Base-by-base conservation (phyloP, 2,113 vertebrate species). In the Hydrolagus affinis region DNA sequence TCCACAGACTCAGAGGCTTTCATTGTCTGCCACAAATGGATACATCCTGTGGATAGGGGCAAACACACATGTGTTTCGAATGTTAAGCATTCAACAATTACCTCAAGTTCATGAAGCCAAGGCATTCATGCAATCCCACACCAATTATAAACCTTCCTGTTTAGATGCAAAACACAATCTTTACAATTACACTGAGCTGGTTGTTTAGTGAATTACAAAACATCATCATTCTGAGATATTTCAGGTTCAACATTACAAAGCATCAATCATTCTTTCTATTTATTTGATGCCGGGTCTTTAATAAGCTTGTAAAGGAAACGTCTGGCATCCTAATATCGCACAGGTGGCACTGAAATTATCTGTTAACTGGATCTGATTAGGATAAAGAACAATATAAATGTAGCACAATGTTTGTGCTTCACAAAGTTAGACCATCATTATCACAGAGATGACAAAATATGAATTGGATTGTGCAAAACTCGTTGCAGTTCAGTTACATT, bases 1-100 rank as follows among this genome's bases (percentile, higher is more conserved):
- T 94, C 91, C 10, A 93, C 86, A 0, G 92, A 89, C 86, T 92
- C 86, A 4, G 87, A 80, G 28, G 89, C 89, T 86, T 86, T 89
- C 71, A 93, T 17, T 60, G 44, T 91, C 88, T 93, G 90, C 30
- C 85, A 71, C 69, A 92, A 88, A 23, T 86, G 56, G 19, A 89
- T 17, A 4, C 93, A 87, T 87, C 92, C 92, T 91, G 30, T 30
- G 77, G 59, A 64, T 8, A 19, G 57, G 23, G 28, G 28, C 15
- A 17, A 80, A 80, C 64, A 80, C 30, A 60, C 9, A 17, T 64
- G 11, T 19, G 59, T 60, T 80, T 28, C 8, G 25, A 8, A 80
- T 64, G 64, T 11, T 80, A 64, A 30, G 23, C 56, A 25, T 15
- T 14, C 28, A 0, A 28, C 59, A 80, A 28, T 80, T 80, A 80